Evolutionary conservation across 2,797 vertebrate species (phyloP).

Genomic region (Spinus olivaceus): DNA sequence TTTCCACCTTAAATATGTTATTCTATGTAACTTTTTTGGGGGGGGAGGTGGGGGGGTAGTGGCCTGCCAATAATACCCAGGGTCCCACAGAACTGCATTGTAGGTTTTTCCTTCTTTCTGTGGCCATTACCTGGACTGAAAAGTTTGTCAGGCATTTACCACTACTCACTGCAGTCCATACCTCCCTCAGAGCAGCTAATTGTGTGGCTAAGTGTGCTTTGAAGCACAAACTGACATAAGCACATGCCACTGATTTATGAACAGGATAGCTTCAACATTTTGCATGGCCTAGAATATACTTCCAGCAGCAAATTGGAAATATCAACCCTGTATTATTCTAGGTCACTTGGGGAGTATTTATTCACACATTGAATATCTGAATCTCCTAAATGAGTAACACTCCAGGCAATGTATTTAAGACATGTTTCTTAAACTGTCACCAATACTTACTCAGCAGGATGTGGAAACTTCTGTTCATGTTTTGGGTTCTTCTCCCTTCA

Average conservation of each 20-base stretch:
- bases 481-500: neutral
- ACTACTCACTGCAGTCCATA: neutral
- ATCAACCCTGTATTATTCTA: neutral
- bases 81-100: neutral
- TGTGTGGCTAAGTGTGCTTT: neutral
- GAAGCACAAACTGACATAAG: neutral
- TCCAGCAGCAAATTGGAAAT: neutral
- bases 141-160: neutral
- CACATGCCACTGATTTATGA: neutral
- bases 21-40: neutral
- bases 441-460: conserved; percentile 48
- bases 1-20: neutral
- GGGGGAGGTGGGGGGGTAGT: neutral
- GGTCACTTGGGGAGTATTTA: neutral
- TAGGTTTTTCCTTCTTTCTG: neutral
- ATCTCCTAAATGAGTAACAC: neutral
- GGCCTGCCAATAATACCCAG: neutral
- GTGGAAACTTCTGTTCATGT: conserved; percentile 40
- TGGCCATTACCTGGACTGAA: neutral
- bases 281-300: neutral
- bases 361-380: neutral
- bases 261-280: neutral
- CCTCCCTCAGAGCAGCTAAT: neutral
- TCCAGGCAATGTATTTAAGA: neutral
- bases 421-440: neutral